Conservation (phyloP, 2,113 vertebrate species). For the Ptyas mucosa region DNA sequence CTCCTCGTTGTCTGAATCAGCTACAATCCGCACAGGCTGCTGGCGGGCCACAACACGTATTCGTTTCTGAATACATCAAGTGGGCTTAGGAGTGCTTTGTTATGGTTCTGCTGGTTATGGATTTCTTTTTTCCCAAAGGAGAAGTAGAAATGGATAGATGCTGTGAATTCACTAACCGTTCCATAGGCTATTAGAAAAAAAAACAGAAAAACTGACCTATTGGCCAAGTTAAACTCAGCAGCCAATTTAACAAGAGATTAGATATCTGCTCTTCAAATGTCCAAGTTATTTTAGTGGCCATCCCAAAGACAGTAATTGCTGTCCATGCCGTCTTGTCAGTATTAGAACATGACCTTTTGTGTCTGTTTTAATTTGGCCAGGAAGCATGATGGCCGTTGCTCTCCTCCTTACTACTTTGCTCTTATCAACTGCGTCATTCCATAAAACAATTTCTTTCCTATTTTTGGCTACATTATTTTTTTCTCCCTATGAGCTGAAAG, state of each 20-base stretch:
- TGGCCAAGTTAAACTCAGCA: neutral
- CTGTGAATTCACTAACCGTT: neutral
- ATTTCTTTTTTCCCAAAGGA: neutral
- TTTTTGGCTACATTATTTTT: neutral
- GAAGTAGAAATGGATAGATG: neutral
- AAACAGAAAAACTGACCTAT: neutral
- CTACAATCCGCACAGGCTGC: too few relatives aligned
- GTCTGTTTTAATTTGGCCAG: neutral
- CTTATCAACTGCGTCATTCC: neutral
- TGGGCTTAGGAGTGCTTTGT: neutral
- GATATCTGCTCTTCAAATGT: neutral
- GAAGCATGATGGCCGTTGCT: neutral
- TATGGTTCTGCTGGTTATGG: neutral
- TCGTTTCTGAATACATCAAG: neutral
- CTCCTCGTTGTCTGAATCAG: too few relatives aligned
- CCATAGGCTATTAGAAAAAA: neutral
- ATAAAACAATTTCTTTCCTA: neutral
- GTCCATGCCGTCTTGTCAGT: neutral
- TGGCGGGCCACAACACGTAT: too few relatives aligned
- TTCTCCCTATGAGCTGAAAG: neutral
- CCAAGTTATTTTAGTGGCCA: neutral
- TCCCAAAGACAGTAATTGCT: neutral
- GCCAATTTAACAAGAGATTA: neutral
- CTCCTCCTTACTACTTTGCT: neutral
- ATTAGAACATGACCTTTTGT: neutral